A percentile compares a stretch with the other conserved stretches of the same genome.
Conservation (phyloP, 2,113 vertebrate genomes). For the Tiliqua scincoides region DNA sequence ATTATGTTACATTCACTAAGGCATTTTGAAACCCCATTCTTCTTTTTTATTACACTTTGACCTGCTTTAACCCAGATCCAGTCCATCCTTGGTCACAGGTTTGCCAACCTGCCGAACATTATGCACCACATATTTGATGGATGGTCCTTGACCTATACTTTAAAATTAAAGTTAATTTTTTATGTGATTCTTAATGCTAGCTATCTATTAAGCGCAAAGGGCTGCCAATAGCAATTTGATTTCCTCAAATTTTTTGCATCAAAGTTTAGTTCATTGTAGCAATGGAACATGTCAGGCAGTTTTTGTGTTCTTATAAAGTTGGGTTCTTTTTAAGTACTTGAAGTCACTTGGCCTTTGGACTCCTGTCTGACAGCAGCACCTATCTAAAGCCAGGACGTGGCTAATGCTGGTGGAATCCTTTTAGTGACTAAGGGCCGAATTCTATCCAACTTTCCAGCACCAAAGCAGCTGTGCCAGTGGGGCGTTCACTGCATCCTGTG, state of each 20-base stretch:
- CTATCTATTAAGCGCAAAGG: background rate
- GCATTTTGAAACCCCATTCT: background rate
- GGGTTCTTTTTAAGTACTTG: slow-evolving; percentile 14
- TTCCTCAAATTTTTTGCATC: background rate
- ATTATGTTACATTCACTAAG: background rate
- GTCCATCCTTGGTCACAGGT: background rate
- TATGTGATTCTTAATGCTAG: background rate
- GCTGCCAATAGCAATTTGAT: background rate
- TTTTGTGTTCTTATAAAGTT: slow-evolving; percentile 1
- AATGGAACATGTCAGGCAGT: background rate
- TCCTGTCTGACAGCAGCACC: background rate
- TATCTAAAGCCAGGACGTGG: background rate
- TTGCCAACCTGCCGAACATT: too few species aligned
- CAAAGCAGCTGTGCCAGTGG: too few species aligned
- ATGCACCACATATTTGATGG: background rate
- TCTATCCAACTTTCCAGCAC: too few species aligned
- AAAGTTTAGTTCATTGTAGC: slow-evolving; percentile 3
- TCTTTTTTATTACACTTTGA: background rate
- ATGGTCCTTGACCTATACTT: background rate
- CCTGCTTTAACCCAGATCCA: background rate
- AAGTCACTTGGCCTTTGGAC: slow-evolving; percentile 34
- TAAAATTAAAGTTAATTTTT: background rate
- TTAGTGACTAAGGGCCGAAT: too few species aligned
- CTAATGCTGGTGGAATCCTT: background rate
- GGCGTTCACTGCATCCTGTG: too few species aligned